A percentile compares a stretch with the other conserved stretches of the same genome.
Conservation (phyloP, 1,140 invertebrate genomes). For the Drosophila fuyamai region DNA sequence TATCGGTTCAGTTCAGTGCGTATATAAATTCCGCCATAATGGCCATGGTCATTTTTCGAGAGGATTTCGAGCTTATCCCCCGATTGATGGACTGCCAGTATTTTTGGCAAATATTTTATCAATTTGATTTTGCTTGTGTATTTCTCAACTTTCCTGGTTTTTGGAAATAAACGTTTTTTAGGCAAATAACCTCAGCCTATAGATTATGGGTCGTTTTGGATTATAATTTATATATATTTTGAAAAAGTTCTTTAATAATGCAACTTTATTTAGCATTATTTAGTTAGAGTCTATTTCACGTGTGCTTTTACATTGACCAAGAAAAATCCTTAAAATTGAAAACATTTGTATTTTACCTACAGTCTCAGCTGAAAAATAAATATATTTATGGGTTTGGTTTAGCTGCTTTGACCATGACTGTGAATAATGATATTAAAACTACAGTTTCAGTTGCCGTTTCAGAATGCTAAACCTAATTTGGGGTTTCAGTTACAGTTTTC, state of each 20-base stretch:
- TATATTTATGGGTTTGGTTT: neutral
- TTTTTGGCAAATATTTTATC: conserved; percentile 35
- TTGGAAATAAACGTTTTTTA: too few species aligned
- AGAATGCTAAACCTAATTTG: neutral
- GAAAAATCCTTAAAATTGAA: too few species aligned
- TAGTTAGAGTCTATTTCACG: too few species aligned
- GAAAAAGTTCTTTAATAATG: too few species aligned
- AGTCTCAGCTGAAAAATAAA: neutral
- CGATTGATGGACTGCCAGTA: conserved; percentile 24
- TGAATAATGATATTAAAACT: neutral
- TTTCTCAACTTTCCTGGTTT: neutral
- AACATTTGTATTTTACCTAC: neutral
- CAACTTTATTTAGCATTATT: too few species aligned
- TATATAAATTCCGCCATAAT: conserved; percentile 9
- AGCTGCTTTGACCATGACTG: neutral
- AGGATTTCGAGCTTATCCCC: conserved; percentile 23
- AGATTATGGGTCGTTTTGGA: too few species aligned
- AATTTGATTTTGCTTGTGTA: conserved; percentile 16
- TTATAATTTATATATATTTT: too few species aligned
- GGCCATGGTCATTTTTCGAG: conserved; percentile 20
- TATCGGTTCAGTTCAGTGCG: conserved; percentile 26
- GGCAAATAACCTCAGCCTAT: too few species aligned
- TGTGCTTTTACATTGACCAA: too few species aligned
- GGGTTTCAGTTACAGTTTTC: neutral
- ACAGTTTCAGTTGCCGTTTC: neutral